Percentiles rank a stretch among this genome's conserved stretches.
Evolutionary conservation across 2,113 vertebrate genomes (phyloP).

Genomic region (Rutilus rutilus): DNA sequence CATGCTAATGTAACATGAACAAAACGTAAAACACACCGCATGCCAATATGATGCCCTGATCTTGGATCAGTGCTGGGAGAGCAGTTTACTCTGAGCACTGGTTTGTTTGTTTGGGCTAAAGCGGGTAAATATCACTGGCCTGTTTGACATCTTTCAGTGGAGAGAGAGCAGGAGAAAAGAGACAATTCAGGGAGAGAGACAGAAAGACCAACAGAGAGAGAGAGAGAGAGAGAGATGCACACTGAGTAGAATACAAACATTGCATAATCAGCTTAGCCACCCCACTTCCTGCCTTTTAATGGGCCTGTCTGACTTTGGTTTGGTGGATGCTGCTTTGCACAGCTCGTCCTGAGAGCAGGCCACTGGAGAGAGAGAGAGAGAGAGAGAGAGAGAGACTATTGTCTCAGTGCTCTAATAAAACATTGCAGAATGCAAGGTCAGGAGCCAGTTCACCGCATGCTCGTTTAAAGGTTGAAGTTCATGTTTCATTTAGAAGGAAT

Average conservation of each 20-base stretch:
- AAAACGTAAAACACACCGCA: background rate
- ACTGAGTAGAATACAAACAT: conserved; percentile 57
- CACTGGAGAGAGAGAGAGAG: conserved; percentile 25
- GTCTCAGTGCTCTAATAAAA: conserved; percentile 38
- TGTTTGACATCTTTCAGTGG: conserved; percentile 55
- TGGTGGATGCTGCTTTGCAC: conserved; percentile 16
- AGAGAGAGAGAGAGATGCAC: conserved; percentile 22
- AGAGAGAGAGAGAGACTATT: conserved; percentile 20
- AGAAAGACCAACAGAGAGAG: conserved; percentile 4
- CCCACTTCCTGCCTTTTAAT: conserved; percentile 60
- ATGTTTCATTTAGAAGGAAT: conserved; percentile 40
- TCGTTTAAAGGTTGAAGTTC: conserved; percentile 39
- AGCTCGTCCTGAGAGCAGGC: conserved; percentile 40
- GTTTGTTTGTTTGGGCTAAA: conserved; percentile 58
- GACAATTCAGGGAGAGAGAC: conserved; percentile 33
- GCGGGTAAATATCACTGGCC: conserved; percentile 59
- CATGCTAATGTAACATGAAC: background rate
- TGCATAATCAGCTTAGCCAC: conserved; percentile 58
- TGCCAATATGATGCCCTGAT: conserved; percentile 21
- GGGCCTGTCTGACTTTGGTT: conserved; percentile 49
- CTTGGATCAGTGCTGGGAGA: conserved; percentile 36
- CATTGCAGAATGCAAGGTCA: conserved; percentile 35
- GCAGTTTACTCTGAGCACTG: conserved; percentile 43
- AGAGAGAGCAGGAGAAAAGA: conserved; percentile 37
- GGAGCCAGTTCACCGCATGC: conserved; percentile 15